Evolutionary conservation across 2,113 vertebrate genomes (phyloP).

Genomic region (Limnothrissa miodon): DNA sequence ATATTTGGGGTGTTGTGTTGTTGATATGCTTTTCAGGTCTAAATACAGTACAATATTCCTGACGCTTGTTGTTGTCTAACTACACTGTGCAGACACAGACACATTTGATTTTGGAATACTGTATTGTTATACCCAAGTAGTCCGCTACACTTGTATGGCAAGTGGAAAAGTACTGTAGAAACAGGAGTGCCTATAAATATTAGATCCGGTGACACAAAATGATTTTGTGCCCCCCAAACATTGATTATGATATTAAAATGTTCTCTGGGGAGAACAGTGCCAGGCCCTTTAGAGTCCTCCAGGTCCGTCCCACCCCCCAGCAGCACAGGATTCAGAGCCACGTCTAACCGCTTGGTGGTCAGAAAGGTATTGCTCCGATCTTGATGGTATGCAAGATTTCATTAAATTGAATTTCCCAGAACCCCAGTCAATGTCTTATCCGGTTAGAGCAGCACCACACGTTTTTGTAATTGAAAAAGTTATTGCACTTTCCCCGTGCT

Average conservation of each 20-base stretch:
- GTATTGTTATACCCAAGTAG: neutral
- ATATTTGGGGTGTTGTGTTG: neutral
- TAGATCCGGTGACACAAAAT: too few species aligned
- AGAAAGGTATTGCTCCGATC: neutral
- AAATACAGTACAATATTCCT: neutral
- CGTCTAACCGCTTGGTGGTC: neutral
- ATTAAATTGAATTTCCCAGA: slow-evolving; percentile 11
- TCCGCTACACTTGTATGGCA: neutral
- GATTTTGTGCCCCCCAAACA: too few species aligned
- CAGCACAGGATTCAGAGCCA: neutral
- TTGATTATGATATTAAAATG: too few species aligned
- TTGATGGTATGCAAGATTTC: slow-evolving; percentile 11
- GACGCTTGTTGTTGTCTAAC: too few species aligned
- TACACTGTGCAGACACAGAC: too few species aligned
- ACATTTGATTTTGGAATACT: too few species aligned
- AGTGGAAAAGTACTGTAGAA: neutral
- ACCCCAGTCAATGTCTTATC: neutral
- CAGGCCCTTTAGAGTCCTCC: too few species aligned
- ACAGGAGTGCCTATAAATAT: neutral
- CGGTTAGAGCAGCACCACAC: neutral
- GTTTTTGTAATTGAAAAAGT: neutral
- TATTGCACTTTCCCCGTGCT: neutral
- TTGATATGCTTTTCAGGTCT: neutral
- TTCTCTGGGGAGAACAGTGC: too few species aligned
- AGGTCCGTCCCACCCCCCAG: too few species aligned